Percentiles rank a stretch among this genome's conserved stretches.
Evolutionary conservation across 2,888 invertebrate species (phyloP).

Genomic region (Eutolmus rufibarbis): DNA sequence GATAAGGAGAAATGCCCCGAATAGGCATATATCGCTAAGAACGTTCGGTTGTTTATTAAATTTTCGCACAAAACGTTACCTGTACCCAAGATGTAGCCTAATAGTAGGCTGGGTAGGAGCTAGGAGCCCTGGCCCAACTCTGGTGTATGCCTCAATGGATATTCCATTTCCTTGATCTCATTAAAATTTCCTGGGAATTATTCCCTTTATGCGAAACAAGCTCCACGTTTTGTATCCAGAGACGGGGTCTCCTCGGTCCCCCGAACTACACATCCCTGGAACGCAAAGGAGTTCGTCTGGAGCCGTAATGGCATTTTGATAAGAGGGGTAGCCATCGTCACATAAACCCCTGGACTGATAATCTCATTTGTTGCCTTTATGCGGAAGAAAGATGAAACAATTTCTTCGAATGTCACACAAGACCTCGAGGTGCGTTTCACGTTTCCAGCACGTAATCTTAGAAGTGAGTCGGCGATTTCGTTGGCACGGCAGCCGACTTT

Average conservation of each 20-base stretch:
- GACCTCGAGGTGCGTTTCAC: background rate
- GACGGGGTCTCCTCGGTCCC: background rate
- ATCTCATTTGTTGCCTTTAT: constrained; percentile 9
- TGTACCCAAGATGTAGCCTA: background rate
- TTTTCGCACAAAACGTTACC: constrained; percentile 16
- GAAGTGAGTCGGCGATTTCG: background rate
- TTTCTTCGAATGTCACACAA: background rate
- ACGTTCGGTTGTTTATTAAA: constrained; percentile 34
- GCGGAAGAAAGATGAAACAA: background rate
- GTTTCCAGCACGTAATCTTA: background rate
- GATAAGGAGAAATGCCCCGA: background rate
- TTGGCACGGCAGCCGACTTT: background rate
- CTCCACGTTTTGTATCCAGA: background rate
- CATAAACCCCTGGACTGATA: background rate
- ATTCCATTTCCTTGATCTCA: constrained; percentile 36
- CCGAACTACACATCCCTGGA: background rate
- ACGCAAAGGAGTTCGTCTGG: background rate
- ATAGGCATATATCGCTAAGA: constrained; percentile 19
- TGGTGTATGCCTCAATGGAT: constrained; percentile 22
- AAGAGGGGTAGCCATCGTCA: background rate
- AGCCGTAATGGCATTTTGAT: background rate
- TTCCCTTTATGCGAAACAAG: constrained; percentile 16
- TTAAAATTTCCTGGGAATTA: constrained; percentile 33
- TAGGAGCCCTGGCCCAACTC: background rate
- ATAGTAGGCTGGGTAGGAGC: background rate